Base-by-base conservation (phyloP, 2,888 invertebrate species). In the Allolobophora icterica region DNA sequence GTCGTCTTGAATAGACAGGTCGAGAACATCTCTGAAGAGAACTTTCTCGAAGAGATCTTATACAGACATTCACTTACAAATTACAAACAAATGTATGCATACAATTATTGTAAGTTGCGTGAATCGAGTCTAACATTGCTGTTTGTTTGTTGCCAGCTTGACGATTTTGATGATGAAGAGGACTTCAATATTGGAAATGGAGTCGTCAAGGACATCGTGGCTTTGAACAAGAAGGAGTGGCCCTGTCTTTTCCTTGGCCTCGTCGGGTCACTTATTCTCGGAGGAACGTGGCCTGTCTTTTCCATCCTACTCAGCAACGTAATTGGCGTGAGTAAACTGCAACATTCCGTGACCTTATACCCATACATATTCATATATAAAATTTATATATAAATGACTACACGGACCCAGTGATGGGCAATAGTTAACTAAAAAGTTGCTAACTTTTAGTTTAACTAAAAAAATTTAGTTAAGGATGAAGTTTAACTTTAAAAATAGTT, bases 261-360 rank as follows among this genome's bases (percentile, higher is more conserved):
- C 58, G 15, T 94, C 52, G 94, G 94, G 6, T 94, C 94, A 38
- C 90, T 94, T 6, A 90, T 95, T 34, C 93, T 93, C 89, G 95
- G 95, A 13, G 92, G 93, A 19, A 94, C 94, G 58, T 95, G 95
- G 93, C 95, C 95, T 5, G 93, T 94, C 89, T 95, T 95, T 92
- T 95, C 96, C 58, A 71, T 93, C 24, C 92, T 96, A n/a, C 94
- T 95, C 90, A 95, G 95, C 92, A 90, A 93, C 84, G 92, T 93
- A 83, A 91, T 93, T 30, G 92, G 90, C 87, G 93, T 93, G 21
- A 87, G 87, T 87, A 21, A 71, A 71, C 71, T 6, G 8, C n/a
- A 13, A n/a, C 71, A n/a, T n/a, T 71, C 8, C 21, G 24, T 52
- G 52, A 21, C 21, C 1, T 24, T 2, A 24, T 24, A 24, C 52